These are phyloP conservation scores for Osedax frankpressi DNA, from an alignment of 2,888 invertebrate genomes.

Conservation along the genomic window DNA sequence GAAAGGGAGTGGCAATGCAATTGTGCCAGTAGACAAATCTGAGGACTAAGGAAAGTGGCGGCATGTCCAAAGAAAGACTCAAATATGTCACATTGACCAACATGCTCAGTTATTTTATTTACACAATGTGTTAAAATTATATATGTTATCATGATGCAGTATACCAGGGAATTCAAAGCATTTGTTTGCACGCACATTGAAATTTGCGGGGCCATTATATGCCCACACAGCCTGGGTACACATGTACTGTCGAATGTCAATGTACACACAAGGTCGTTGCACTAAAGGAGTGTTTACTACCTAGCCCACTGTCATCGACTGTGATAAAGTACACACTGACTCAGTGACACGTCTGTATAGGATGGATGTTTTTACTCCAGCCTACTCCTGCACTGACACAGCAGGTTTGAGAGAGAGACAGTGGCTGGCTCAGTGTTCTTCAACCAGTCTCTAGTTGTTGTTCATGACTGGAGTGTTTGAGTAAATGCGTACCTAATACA, in stretches of 20 bases:
- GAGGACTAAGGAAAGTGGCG: not conserved
- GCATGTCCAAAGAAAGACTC: not conserved
- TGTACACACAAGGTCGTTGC: not conserved
- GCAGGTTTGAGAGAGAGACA: not conserved
- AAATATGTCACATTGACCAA: constrained; percentile 4
- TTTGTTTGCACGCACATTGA: not conserved
- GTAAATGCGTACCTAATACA: not conserved
- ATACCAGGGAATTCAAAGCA: not conserved
- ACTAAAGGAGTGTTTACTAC: not conserved
- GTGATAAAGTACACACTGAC: constrained; percentile 3
- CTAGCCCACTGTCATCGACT: not conserved
- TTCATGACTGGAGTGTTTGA: not conserved
- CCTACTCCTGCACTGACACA: not conserved
- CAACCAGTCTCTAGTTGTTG: not conserved
- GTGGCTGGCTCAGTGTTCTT: not conserved
- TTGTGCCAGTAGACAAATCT: constrained; percentile 1
- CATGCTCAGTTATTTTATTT: not conserved
- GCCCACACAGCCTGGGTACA: not conserved
- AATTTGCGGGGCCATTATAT: not conserved
- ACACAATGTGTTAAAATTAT: not conserved
- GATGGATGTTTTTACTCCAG: not conserved
- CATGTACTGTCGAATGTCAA: constrained; percentile 2
- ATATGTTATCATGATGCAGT: not conserved
- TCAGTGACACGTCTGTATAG: not conserved
- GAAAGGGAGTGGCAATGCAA: not conserved